Conservation (phyloP, 2,888 invertebrate species). For the Blera fallax region DNA sequence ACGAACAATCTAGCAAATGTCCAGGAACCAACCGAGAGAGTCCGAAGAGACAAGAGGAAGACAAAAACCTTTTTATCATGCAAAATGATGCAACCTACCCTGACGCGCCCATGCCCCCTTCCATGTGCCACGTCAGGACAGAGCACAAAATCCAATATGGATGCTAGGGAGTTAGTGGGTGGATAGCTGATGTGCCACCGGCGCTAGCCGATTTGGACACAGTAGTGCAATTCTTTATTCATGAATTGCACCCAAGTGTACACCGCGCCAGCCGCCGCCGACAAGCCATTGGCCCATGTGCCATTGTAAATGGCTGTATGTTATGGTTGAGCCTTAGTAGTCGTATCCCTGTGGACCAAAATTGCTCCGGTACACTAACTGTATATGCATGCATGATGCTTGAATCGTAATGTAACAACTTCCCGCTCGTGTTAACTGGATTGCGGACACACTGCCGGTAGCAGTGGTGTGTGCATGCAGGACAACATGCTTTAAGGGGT, state of each 20-base stretch:
- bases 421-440: slow-evolving; percentile 63
- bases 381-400: slow-evolving; percentile 50
- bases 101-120: neutral
- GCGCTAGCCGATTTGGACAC: slow-evolving; percentile 29
- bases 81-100: slow-evolving; percentile 59
- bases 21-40: slow-evolving; percentile 24
- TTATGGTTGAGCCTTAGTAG: slow-evolving; percentile 44
- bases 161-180: neutral
- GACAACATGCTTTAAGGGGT: slow-evolving; percentile 51
- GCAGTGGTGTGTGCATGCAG: slow-evolving; percentile 3
- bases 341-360: slow-evolving; percentile 1
- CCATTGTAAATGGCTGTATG: slow-evolving; percentile 56
- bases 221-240: slow-evolving; percentile 64
- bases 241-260: slow-evolving; percentile 68
- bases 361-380: slow-evolving; percentile 7
- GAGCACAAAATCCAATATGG: slow-evolving; percentile 1
- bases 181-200: slow-evolving; percentile 20
- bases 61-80: slow-evolving; percentile 68
- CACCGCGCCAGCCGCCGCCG: neutral
- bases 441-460: slow-evolving; percentile 43
- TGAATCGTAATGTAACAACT: slow-evolving; percentile 65
- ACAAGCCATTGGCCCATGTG: slow-evolving; percentile 29
- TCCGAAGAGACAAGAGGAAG: slow-evolving; percentile 27
- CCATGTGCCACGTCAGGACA: neutral
- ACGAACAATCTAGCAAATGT: slow-evolving; percentile 49